phyloP scores from a whole-genome alignment of 2,888 invertebrate genomes.

The Abrostola tripartita region DNA sequence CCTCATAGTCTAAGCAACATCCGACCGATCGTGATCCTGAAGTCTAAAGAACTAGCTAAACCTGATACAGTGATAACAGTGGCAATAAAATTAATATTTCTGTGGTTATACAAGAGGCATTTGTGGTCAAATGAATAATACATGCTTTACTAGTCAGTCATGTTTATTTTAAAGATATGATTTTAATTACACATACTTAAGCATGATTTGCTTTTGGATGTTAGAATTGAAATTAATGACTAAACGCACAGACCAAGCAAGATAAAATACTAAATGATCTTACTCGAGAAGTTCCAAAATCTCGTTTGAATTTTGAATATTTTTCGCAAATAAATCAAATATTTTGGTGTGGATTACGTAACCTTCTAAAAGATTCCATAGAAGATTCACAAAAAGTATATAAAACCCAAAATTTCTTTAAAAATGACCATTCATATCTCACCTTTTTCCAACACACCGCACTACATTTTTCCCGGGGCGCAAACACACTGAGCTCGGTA shows the following conservation, averaged over 20 bases:
- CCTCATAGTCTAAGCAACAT: not conserved
- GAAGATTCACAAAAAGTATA: not conserved
- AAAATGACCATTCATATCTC: slow-evolving; percentile 9
- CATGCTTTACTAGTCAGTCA: slow-evolving; percentile 3
- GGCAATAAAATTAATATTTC: not conserved
- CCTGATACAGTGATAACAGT: not conserved
- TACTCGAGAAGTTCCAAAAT: too few species aligned
- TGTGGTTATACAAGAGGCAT: slow-evolving; percentile 3
- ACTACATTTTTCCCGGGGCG: slow-evolving; percentile 32
- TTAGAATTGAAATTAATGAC: too few species aligned
- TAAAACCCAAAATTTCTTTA: not conserved
- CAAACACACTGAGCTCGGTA: slow-evolving; percentile 21
- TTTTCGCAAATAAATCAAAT: too few species aligned
- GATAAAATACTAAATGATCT: too few species aligned
- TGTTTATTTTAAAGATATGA: not conserved
- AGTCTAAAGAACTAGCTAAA: not conserved
- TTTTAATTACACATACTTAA: not conserved
- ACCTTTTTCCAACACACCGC: slow-evolving; percentile 18
- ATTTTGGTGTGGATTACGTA: too few species aligned
- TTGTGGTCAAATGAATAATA: slow-evolving; percentile 22
- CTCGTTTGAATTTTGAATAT: too few species aligned
- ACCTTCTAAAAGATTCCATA: too few species aligned
- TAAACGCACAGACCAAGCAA: too few species aligned
- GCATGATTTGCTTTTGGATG: too few species aligned
- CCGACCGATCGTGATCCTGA: not conserved